These are phyloP conservation scores for Eupithecia subumbrata DNA, from an alignment of 2,888 invertebrate genomes.

Conservation along the genomic window DNA sequence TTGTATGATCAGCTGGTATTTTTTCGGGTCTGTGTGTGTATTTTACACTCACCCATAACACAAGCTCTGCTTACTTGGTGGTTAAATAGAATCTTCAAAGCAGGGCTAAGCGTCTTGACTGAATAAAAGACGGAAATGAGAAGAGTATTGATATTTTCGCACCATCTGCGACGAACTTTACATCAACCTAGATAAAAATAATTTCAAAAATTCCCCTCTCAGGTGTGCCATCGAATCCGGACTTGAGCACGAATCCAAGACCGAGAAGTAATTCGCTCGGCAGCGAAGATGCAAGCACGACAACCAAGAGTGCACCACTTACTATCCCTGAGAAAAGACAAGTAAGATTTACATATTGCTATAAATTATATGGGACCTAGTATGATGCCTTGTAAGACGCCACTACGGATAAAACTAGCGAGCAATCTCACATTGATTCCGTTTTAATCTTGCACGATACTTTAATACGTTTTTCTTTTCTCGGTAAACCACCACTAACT, in stretches of 20 bases:
- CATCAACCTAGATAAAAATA: too few species aligned
- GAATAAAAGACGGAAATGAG: too few species aligned
- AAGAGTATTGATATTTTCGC: too few species aligned
- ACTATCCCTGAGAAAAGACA: conserved; percentile 75
- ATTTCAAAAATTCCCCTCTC: conserved; percentile 4
- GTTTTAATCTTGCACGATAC: not conserved
- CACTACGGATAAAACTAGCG: not conserved
- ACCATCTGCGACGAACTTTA: too few species aligned
- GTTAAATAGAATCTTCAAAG: too few species aligned
- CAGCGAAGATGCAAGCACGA: conserved; percentile 57
- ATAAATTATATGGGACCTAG: conserved; percentile 6
- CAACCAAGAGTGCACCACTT: conserved; percentile 48
- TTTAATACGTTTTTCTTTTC: not conserved
- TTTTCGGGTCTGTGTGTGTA: too few species aligned
- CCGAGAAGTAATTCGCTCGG: conserved; percentile 77
- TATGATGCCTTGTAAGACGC: not conserved
- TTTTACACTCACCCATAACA: too few species aligned
- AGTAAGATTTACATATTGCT: conserved; percentile 50
- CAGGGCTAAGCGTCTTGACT: too few species aligned
- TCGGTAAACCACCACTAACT: too few species aligned
- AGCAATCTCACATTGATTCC: not conserved
- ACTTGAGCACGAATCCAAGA: conserved; percentile 66
- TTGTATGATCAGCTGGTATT: too few species aligned
- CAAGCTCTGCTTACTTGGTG: too few species aligned
- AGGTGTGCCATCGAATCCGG: conserved; percentile 79